phyloP scores from a whole-genome alignment of 2,113 vertebrate genomes.

The Neolamprologus longior region DNA sequence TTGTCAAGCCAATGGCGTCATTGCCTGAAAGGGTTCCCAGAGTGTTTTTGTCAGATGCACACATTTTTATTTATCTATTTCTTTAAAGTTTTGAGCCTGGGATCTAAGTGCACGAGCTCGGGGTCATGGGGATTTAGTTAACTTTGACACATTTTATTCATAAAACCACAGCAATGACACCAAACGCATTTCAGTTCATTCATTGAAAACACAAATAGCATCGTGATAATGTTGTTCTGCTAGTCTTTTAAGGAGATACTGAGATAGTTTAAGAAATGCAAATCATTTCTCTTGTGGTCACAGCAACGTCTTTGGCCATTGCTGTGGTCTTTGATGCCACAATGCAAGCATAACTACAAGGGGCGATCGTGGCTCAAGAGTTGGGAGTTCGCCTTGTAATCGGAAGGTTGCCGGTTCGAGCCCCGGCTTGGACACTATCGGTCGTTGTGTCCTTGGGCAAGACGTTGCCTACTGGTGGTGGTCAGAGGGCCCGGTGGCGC shows the following conservation, averaged over 20 bases:
- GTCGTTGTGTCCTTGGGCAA: no score
- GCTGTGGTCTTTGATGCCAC: background rate
- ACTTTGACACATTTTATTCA: background rate
- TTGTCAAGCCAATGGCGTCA: background rate
- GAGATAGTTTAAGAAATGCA: background rate
- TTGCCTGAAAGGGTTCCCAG: background rate
- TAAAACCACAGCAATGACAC: background rate
- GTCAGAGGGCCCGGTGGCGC: rapidly evolving
- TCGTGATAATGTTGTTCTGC: background rate
- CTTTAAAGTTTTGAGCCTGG: background rate
- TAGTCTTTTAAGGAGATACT: background rate
- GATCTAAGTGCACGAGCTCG: background rate
- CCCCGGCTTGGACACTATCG: rapidly evolving
- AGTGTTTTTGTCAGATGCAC: background rate
- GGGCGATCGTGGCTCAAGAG: no score
- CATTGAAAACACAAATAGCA: background rate
- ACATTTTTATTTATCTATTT: background rate
- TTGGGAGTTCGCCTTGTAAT: no score
- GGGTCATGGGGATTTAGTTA: background rate
- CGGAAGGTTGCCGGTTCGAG: rapidly evolving
- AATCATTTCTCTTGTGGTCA: background rate
- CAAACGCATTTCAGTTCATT: background rate
- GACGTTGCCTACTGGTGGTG: no score
- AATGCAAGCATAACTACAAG: background rate
- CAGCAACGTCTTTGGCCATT: background rate